These are phyloP conservation scores for Ormyrus thymus DNA, from an alignment of 2,888 invertebrate species.

Conservation along the genomic window DNA sequence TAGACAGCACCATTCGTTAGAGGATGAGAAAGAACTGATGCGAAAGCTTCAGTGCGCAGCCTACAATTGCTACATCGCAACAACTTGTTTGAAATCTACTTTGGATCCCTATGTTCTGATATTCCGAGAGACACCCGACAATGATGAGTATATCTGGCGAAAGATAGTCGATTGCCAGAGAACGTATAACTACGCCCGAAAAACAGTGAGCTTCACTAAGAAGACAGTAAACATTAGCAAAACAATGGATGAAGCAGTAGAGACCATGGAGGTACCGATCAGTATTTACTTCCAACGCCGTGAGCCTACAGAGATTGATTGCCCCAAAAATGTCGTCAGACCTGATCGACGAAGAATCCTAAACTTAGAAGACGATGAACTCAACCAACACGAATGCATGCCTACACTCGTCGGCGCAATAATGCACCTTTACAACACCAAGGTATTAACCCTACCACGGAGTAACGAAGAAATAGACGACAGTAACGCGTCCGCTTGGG, in stretches of 20 bases:
- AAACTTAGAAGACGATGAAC: constrained; percentile 76
- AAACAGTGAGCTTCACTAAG: constrained; percentile 64
- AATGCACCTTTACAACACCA: constrained; percentile 76
- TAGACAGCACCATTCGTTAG: constrained; percentile 54
- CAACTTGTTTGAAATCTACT: constrained; percentile 61
- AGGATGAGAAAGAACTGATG: constrained; percentile 69
- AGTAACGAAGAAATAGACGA: constrained; percentile 2
- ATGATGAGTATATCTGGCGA: constrained; percentile 77
- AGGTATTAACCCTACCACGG: constrained; percentile 66
- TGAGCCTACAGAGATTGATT: constrained; percentile 3
- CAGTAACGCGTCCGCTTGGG: constrained; percentile 71
- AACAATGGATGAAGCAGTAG: neutral
- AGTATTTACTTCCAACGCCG: constrained; percentile 6
- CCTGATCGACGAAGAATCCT: constrained; percentile 62
- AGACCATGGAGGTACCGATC: neutral
- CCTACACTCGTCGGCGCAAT: constrained; percentile 79
- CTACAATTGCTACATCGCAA: constrained; percentile 79
- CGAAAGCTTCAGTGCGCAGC: constrained; percentile 81
- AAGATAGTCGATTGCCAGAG: constrained; percentile 77
- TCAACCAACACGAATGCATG: constrained; percentile 85
- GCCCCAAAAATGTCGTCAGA: neutral
- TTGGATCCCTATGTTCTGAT: constrained; percentile 60
- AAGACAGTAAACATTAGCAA: constrained; percentile 73
- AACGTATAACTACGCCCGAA: constrained; percentile 76
- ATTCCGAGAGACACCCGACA: constrained; percentile 74